Base-by-base conservation (phyloP, 2,113 vertebrate species). In the Gambusia affinis region DNA sequence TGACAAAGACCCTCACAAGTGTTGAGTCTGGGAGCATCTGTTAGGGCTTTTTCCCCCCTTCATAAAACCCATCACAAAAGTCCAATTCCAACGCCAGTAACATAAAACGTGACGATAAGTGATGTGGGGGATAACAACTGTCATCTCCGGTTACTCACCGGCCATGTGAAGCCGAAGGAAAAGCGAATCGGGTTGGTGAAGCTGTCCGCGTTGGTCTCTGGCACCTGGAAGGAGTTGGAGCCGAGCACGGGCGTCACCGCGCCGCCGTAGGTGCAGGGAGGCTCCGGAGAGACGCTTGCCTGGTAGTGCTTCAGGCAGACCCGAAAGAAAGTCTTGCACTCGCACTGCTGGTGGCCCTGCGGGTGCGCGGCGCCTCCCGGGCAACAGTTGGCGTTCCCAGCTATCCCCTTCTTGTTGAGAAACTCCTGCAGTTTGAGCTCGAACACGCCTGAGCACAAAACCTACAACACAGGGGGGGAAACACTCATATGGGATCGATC, bases 261-360 rank as follows among this genome's bases (percentile, higher is more conserved):
- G 31, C 96, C 97, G 90, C 98, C 98, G 78, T 99, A 99, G 44
- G 98, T 99, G 91, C 98, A 99, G 60, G 98, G 98, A 3, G 97
- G 97, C 85, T 99, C 98, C 0, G 97, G 98, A 61, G 97, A 98
- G 42, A 99, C 97, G 88, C 95, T 98, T 70, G 95, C 94, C 91
- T 99, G 98, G 85, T 99, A 99, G 82, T 99, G 98, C 90, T 99
- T 99, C 84, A 99, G 96, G 90, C 98, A 99, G 73, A 99, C 95
- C 67, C 97, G 95, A 94, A 99, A 99, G 94, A 98, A 99, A 29
- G 98, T 99, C 91, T 97, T 96, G 93, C 98, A 99, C 84, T 98
- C 97, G 83, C 98, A 99, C 75, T 96, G 96, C 89, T 96, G 96
- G 72, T 95, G 92, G 29, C 90, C 93, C 76, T 88, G 89, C 31